These are phyloP conservation scores for Mechanitis messenoides DNA, from an alignment of 2,888 invertebrate species.

Conservation along the genomic window DNA sequence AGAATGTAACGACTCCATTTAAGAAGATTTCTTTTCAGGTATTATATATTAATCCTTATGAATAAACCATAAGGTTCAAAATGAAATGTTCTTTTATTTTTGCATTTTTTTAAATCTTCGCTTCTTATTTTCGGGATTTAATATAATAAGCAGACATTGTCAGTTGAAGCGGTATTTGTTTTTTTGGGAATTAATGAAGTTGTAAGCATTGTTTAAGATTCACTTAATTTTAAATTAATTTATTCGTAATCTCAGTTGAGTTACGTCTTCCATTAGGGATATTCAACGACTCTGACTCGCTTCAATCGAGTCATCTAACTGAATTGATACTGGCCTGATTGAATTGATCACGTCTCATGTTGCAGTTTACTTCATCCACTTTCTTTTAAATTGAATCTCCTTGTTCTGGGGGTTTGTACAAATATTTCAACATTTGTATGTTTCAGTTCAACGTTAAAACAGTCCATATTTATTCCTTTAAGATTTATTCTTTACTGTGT, in stretches of 20 bases:
- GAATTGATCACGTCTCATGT: too few relatives aligned
- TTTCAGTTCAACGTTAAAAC: too few relatives aligned
- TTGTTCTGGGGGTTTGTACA: too few relatives aligned
- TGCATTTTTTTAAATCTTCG: conserved; percentile 11
- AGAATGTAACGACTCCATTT: conserved; percentile 26
- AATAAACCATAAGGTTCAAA: conserved; percentile 5
- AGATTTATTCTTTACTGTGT: too few relatives aligned
- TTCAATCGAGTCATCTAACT: too few relatives aligned
- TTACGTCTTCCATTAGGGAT: neutral
- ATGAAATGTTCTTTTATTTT: neutral
- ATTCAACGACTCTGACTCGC: too few relatives aligned
- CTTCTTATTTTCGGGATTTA: conserved; percentile 25
- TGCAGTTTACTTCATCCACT: too few relatives aligned
- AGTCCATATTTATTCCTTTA: too few relatives aligned
- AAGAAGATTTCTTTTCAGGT: conserved; percentile 5
- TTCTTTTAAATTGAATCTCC: too few relatives aligned
- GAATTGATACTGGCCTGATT: too few relatives aligned
- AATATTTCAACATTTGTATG: too few relatives aligned
- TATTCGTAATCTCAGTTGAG: neutral
- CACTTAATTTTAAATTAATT: neutral
- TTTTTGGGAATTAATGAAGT: conserved; percentile 7
- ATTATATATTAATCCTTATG: conserved; percentile 1
- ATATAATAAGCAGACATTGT: conserved; percentile 27
- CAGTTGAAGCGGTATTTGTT: conserved; percentile 8
- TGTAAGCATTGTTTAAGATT: neutral